A percentile compares a stretch with the other conserved stretches of the same genome.
Conservation (phyloP, 2,888 invertebrate species). For the Apeira syringaria region DNA sequence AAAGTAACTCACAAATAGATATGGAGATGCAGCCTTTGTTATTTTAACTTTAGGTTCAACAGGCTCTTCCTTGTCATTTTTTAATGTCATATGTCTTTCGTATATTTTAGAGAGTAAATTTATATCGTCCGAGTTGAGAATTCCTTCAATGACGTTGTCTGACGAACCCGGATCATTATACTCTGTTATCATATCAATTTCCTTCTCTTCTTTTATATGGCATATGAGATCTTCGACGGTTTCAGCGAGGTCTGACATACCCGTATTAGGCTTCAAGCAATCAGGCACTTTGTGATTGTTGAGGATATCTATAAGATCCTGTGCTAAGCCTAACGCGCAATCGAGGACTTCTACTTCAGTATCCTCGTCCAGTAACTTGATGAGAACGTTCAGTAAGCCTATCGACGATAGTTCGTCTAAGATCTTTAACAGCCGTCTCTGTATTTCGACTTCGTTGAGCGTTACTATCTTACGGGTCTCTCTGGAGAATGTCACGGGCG, state of each 20-base stretch:
- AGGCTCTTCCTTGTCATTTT: slow-evolving; percentile 46
- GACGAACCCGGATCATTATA: slow-evolving; percentile 36
- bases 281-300: slow-evolving; percentile 80
- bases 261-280: slow-evolving; percentile 40
- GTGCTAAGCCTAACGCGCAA: slow-evolving; percentile 80
- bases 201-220: slow-evolving; percentile 46
- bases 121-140: slow-evolving; percentile 85
- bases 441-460: slow-evolving; percentile 86
- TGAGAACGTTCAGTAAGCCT: slow-evolving; percentile 88
- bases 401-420: slow-evolving; percentile 86
- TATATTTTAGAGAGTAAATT: slow-evolving; percentile 85
- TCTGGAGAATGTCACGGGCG: slow-evolving; percentile 90
- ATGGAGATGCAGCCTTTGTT: slow-evolving; percentile 67
- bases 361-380: slow-evolving; percentile 86
- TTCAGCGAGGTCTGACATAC: slow-evolving; percentile 40
- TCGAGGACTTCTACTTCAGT: slow-evolving; percentile 89
- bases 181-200: slow-evolving; percentile 38
- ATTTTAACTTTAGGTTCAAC: slow-evolving; percentile 50
- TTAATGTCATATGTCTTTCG: slow-evolving; percentile 72
- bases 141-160: slow-evolving; percentile 86
- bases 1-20: slow-evolving; percentile 84
- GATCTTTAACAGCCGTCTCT: slow-evolving; percentile 85
- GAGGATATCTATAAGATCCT: slow-evolving; percentile 79
- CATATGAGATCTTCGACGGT: slow-evolving; percentile 50
- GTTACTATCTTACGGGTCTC: slow-evolving; percentile 90